Conservation (phyloP, 2,113 vertebrate species). For the Notiomystis cincta region DNA sequence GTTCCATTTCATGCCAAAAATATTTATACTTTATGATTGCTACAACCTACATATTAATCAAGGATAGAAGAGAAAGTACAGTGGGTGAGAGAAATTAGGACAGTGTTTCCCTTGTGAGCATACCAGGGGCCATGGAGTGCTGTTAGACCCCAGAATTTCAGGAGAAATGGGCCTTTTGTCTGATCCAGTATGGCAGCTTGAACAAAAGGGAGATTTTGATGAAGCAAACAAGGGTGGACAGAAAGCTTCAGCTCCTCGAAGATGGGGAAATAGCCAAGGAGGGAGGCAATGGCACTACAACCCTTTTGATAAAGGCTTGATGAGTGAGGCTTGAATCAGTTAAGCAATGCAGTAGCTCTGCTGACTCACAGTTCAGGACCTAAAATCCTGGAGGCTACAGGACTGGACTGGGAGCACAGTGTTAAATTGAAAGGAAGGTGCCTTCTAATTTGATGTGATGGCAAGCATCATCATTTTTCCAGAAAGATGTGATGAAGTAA, state of each 20-base stretch:
- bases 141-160: neutral
- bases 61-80: neutral
- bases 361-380: slow-evolving; percentile 23
- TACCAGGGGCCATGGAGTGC: neutral
- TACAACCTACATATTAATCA: neutral
- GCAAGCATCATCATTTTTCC: neutral
- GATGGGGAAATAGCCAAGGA: neutral
- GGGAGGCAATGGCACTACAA: neutral
- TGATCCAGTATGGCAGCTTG: neutral
- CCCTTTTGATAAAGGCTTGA: accelerated
- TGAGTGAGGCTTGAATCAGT: neutral
- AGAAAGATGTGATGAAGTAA: neutral
- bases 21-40: neutral
- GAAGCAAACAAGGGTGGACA: neutral
- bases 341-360: neutral
- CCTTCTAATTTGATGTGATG: slow-evolving; percentile 13
- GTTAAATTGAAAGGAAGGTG: neutral
- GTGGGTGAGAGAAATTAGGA: neutral
- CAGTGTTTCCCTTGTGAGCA: neutral
- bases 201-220: neutral
- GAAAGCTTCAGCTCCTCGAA: neutral
- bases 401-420: neutral
- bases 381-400: neutral
- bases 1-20: slow-evolving; percentile 7
- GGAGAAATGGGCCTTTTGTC: neutral